Percentiles rank a stretch among this genome's conserved stretches.
These are phyloP conservation scores for Rhizomys pruinosus DNA, from an alignment of 2,113 vertebrate genomes.

Conservation along the genomic window DNA sequence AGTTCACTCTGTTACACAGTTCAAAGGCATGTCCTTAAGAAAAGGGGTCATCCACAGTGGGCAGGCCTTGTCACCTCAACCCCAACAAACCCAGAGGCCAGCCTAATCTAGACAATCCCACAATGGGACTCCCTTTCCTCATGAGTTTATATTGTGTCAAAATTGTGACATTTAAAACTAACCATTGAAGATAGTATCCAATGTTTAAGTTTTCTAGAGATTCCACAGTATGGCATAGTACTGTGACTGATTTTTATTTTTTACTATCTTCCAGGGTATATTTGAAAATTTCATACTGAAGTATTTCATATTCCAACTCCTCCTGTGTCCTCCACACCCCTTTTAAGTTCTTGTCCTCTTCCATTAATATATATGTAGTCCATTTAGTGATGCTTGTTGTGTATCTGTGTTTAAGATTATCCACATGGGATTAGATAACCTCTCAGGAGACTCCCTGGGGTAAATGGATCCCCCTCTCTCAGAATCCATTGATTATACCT, in stretches of 20 bases:
- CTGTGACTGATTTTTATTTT: constrained; percentile 12
- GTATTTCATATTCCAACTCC: too few species aligned
- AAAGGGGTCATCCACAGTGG: neutral
- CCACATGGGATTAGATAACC: too few species aligned
- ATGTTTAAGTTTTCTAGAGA: neutral
- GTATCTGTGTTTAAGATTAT: too few species aligned
- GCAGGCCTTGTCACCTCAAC: too few species aligned
- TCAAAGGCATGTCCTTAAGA: neutral
- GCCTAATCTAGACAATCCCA: neutral
- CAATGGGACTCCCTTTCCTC: neutral
- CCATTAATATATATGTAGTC: too few species aligned
- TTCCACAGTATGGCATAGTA: neutral
- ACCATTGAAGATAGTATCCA: neutral
- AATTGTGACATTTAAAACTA: neutral
- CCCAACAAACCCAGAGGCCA: neutral
- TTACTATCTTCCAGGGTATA: neutral
- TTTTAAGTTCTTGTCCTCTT: too few species aligned
- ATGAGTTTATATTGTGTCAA: neutral
- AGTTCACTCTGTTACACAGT: neutral
- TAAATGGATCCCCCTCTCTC: too few species aligned
- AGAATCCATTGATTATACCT: too few species aligned
- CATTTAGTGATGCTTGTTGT: too few species aligned
- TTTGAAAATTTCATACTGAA: too few species aligned
- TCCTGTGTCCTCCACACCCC: too few species aligned
- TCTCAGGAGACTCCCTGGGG: too few species aligned